phyloP scores from a whole-genome alignment of 2,888 invertebrate genomes.

The Listrodromus nycthemerus region DNA sequence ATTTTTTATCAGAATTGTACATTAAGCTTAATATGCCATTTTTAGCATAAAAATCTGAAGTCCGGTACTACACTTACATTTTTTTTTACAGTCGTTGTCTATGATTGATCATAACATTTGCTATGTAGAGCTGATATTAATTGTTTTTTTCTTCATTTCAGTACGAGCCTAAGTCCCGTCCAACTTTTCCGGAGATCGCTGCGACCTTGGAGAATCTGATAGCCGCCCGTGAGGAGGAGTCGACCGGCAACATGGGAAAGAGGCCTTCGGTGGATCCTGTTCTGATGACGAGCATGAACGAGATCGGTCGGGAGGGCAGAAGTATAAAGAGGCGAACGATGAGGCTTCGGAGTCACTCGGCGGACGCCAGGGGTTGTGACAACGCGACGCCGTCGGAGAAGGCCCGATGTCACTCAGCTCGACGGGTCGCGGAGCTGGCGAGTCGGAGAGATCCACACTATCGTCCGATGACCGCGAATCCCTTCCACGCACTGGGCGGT shows the following conservation, averaged over 20 bases:
- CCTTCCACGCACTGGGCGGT: conserved; percentile 91
- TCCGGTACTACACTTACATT: too few species aligned
- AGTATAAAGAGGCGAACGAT: conserved; percentile 73
- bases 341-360: conserved; percentile 80
- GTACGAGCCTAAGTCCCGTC: conserved; percentile 96
- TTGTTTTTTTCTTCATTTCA: conserved; percentile 82
- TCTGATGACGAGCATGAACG: conserved; percentile 81
- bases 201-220: conserved; percentile 87
- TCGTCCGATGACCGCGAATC: conserved; percentile 89
- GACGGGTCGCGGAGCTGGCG: conserved; percentile 93
- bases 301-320: conserved; percentile 78
- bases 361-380: conserved; percentile 81
- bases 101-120: neutral
- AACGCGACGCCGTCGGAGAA: conserved; percentile 90
- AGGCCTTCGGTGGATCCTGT: conserved; percentile 78
- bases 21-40: too few species aligned
- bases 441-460: conserved; percentile 93
- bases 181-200: conserved; percentile 93
- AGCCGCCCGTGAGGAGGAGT: conserved; percentile 76
- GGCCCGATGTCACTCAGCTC: conserved; percentile 89
- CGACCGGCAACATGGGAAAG: conserved; percentile 74
- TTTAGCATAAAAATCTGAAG: too few species aligned
- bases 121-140: neutral
- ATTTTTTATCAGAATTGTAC: too few species aligned
- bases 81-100: too few species aligned